These are phyloP conservation scores for Acronicta leporina DNA, from an alignment of 2,888 invertebrate species.

Conservation along the genomic window DNA sequence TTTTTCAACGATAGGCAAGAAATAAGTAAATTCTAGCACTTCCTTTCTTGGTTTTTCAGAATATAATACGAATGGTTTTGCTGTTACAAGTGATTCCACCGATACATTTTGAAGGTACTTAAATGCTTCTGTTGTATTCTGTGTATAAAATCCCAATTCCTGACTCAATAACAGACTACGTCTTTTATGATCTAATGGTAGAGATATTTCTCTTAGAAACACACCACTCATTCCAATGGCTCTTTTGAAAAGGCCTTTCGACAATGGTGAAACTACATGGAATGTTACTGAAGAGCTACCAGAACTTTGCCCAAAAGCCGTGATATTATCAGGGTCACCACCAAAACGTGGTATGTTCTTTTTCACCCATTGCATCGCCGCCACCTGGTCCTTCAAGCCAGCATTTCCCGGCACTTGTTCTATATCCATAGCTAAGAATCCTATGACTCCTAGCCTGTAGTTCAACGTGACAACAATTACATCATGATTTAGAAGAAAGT, in stretches of 20 bases:
- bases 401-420: constrained; percentile 87
- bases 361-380: constrained; percentile 54
- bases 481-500: constrained; percentile 41
- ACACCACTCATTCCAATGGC: constrained; percentile 60
- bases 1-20: constrained; percentile 58
- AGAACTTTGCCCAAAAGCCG: constrained; percentile 57
- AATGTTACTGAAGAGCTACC: constrained; percentile 43
- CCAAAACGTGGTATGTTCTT: constrained; percentile 54
- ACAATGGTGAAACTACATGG: constrained; percentile 60
- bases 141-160: constrained; percentile 57
- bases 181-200: constrained; percentile 50
- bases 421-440: constrained; percentile 84
- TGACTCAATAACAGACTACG: constrained; percentile 58
- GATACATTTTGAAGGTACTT: constrained; percentile 60
- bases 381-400: constrained; percentile 74
- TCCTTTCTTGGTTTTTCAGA: constrained; percentile 22
- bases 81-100: constrained; percentile 10
- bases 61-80: constrained; percentile 19
- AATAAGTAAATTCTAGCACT: constrained; percentile 16
- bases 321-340: constrained; percentile 57
- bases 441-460: constrained; percentile 81
- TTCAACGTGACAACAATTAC: constrained; percentile 74
- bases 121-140: constrained; percentile 56
- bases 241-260: constrained; percentile 59
- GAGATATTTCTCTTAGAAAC: constrained; percentile 58